Evolutionary conservation across 2,888 invertebrate genomes (phyloP).

Genomic region (Sphaerophoria taeniata): DNA sequence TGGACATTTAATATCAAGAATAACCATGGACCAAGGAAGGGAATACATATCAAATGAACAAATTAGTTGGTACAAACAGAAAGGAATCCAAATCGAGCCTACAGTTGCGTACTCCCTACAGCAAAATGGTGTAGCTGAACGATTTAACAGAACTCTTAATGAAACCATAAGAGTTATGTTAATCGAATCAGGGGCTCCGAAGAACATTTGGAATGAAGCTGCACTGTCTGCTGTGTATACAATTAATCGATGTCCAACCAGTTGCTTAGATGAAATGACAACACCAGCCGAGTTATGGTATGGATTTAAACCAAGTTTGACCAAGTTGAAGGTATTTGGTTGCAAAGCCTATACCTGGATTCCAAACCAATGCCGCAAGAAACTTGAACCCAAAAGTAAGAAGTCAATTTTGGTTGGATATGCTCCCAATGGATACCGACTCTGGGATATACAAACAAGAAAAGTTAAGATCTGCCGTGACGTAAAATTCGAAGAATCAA

Average conservation of each 20-base stretch:
- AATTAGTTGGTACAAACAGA: not conserved
- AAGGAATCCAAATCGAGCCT: slow-evolving; percentile 1
- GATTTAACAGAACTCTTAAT: not conserved
- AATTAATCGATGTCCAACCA: not conserved
- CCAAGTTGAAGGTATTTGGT: not conserved
- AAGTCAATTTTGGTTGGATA: not conserved
- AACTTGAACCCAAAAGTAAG: too few species aligned
- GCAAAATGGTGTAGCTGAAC: not conserved
- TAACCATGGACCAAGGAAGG: not conserved
- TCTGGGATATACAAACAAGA: too few species aligned
- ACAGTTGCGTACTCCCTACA: not conserved
- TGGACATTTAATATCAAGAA: too few species aligned
- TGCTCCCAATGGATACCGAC: not conserved
- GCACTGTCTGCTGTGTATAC: not conserved
- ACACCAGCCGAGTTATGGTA: not conserved
- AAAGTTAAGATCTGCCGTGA: too few species aligned
- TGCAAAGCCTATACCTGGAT: not conserved
- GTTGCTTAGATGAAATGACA: not conserved
- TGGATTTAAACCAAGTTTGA: not conserved
- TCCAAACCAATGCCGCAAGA: too few species aligned
- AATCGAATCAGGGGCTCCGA: not conserved
- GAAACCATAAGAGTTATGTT: not conserved
- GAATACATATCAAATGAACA: not conserved
- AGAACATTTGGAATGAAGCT: not conserved
- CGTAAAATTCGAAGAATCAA: too few species aligned